A percentile compares a stretch with the other conserved stretches of the same genome.
These are phyloP conservation scores for Osmerus eperlanus DNA, from an alignment of 2,113 vertebrate genomes.

Conservation along the genomic window DNA sequence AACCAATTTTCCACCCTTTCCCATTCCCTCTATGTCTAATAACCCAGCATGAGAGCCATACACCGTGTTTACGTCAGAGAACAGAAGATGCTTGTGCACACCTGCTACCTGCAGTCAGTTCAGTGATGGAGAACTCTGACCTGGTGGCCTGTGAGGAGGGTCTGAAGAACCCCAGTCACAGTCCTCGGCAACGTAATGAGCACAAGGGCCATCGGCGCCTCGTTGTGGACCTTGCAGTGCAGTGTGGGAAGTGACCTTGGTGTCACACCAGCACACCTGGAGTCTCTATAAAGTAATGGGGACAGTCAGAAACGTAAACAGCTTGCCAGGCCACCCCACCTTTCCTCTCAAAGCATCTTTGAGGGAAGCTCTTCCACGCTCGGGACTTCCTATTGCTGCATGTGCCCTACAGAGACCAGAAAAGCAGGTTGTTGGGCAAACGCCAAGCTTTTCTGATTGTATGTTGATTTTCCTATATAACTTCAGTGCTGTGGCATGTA, in stretches of 20 bases:
- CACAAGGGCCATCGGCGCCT: constrained; percentile 11
- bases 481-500: not conserved
- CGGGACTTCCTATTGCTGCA: not conserved
- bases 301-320: not conserved
- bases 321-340: not conserved
- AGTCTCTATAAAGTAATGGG: constrained; percentile 40
- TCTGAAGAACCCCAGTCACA: not conserved
- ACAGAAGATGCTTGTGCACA: constrained; percentile 33
- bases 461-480: not conserved
- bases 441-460: not conserved
- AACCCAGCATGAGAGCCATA: not conserved
- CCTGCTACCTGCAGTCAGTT: constrained; percentile 45
- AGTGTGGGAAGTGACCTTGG: constrained; percentile 23
- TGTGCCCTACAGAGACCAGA: not conserved
- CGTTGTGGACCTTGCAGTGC: constrained; percentile 10
- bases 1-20: not conserved
- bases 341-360: not conserved
- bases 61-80: constrained; percentile 13
- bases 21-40: not conserved
- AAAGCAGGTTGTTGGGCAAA: not conserved
- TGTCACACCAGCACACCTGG: constrained; percentile 51
- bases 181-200: constrained; percentile 53
- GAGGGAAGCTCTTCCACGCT: constrained; percentile 6
- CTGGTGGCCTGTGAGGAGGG: constrained; percentile 31
- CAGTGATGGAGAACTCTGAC: constrained; percentile 27